Evolutionary conservation across 1,140 invertebrate genomes (phyloP), one percentile per base, ranked within the genome.

Genomic region (Lepidotrigona ventralis): DNA sequence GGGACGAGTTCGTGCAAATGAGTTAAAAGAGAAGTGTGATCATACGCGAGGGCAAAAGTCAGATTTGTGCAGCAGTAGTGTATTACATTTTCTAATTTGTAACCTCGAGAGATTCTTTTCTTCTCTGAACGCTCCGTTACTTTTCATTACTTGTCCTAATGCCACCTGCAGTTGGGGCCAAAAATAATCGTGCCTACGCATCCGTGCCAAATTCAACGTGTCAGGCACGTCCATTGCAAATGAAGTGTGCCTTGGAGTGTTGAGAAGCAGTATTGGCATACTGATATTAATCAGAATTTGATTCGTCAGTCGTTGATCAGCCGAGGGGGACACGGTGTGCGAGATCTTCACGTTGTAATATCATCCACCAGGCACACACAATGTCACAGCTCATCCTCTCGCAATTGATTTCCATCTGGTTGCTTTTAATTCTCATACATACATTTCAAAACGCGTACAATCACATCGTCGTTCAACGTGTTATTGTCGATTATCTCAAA

Each of bases 111-210:
- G 26, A 53, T 66, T 83, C 58, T 75, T 60, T 54, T 39, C 53
- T 64, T 64, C 56, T 63, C 29, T 60, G 29, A 26, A 60, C 23
- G 11, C 63, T 71, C 39, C 39, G 72, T 80, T 68, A 26, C 39
- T 75, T 70, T 75, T 85, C 63, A 81, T 86, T 78, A 72, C n/a
- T n/a, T 74, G 81, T 68, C 74, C 26, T 54, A 79, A 69, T 81
- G 73, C 73, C 73, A 88, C 74, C 78, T 81, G 72, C 74, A 66
- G 66, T 15, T 66, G 21, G 19, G 19, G 77, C 87, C 74, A 33
- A 89, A 89, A 89, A 89, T 89, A 89, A 89, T 89, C 81, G 68
- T 83, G 60, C 53, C 64, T 56, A 64, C 29, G 75, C 68, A 63
- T 70, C 58, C 72, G 87, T 88, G 87, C 87, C 87, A 88, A 88